A percentile compares a stretch with the other conserved stretches of the same genome.
These are phyloP conservation scores for Synaphobranchus kaupii DNA, from an alignment of 2,797 vertebrate species.

Conservation along the genomic window DNA sequence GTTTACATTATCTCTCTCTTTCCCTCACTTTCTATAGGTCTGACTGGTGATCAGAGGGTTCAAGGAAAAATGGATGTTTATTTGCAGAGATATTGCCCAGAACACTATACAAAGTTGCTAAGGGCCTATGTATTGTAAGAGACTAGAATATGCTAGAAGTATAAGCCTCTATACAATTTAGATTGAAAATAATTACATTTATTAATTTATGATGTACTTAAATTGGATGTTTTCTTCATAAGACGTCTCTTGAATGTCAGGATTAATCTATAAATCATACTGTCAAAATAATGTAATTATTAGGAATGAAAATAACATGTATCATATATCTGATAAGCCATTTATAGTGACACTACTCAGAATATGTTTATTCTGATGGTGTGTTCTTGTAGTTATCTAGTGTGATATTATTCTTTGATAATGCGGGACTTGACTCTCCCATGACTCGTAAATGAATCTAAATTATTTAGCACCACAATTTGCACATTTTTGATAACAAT, in stretches of 20 bases:
- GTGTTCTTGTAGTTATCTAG: neutral
- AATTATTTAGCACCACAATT: too few species aligned
- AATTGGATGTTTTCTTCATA: neutral
- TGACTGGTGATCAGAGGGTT: constrained; percentile 61
- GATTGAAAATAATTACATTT: neutral
- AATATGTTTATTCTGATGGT: neutral
- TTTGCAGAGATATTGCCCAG: constrained; percentile 67
- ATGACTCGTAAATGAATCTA: neutral
- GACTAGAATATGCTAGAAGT: neutral
- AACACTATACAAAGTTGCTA: constrained; percentile 69
- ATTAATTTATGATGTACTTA: neutral
- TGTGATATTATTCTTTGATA: neutral
- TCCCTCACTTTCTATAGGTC: constrained; percentile 54
- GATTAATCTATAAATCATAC: neutral
- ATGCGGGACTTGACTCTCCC: neutral
- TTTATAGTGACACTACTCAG: neutral
- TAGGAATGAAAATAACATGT: neutral
- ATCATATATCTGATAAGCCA: neutral
- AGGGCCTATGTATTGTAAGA: constrained; percentile 62
- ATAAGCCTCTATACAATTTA: neutral
- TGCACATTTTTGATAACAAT: too few species aligned
- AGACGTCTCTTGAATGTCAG: neutral
- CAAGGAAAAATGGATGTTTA: constrained; percentile 75
- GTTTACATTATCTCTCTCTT: neutral
- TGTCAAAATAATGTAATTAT: neutral